These are phyloP conservation scores for Ptiloglossa arizonensis DNA, from an alignment of 1,140 invertebrate species.

Conservation along the genomic window DNA sequence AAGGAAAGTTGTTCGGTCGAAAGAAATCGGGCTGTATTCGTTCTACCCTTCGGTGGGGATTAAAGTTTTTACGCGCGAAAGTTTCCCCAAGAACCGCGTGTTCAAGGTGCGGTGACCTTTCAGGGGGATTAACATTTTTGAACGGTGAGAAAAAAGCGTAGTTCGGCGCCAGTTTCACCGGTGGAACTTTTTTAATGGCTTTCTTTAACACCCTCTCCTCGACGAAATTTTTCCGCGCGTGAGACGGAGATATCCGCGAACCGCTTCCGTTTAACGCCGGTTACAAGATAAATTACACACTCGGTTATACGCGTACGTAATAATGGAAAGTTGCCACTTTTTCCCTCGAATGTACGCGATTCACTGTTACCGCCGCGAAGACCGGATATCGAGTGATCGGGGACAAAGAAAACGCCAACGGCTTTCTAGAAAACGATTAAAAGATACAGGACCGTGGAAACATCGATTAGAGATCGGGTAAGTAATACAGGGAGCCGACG, in stretches of 20 bases:
- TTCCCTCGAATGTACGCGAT: too few species aligned
- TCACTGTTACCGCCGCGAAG: too few species aligned
- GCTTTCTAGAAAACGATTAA: too few species aligned
- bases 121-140: slow-evolving; percentile 1
- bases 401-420: too few species aligned
- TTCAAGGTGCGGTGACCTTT: background rate
- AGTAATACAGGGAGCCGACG: too few species aligned
- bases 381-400: too few species aligned
- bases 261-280: too few species aligned
- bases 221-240: background rate
- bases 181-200: background rate
- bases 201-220: background rate
- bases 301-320: too few species aligned
- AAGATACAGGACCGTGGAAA: too few species aligned
- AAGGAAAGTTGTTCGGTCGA: background rate
- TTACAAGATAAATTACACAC: too few species aligned
- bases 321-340: too few species aligned
- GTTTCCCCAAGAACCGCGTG: background rate
- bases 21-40: background rate
- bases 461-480: too few species aligned
- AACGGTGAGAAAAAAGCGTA: background rate
- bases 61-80: background rate
- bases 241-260: background rate
- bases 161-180: background rate
- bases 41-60: background rate